phyloP scores from a whole-genome alignment of 2,888 invertebrate species.

The Drosophila quinaria region DNA sequence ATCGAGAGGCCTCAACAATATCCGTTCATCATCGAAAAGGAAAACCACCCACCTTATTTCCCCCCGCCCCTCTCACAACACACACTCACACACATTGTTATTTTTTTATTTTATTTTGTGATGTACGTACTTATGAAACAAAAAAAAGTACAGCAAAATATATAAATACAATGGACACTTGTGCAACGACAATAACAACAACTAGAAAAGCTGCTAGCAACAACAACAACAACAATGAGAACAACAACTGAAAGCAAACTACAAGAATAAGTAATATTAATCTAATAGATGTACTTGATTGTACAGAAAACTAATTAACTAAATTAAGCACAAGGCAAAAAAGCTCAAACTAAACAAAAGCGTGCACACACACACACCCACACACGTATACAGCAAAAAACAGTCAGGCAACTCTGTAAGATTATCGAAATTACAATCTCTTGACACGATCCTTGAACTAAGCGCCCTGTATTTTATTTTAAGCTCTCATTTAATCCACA shows the following conservation, averaged over 20 bases:
- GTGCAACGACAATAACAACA: constrained; percentile 29
- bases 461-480: constrained; percentile 19
- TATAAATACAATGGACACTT: constrained; percentile 39
- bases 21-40: constrained; percentile 7
- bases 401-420: constrained; percentile 42
- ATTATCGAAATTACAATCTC: constrained; percentile 16
- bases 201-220: constrained; percentile 27
- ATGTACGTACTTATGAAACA: constrained; percentile 15
- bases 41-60: background rate
- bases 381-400: constrained; percentile 31
- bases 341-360: background rate
- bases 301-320: constrained; percentile 55
- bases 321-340: constrained; percentile 43
- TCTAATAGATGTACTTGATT: constrained; percentile 69
- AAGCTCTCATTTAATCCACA: constrained; percentile 15
- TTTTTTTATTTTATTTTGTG: constrained; percentile 30
- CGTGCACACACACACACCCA: constrained; percentile 12
- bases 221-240: constrained; percentile 12
- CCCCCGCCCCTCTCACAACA: background rate
- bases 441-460: constrained; percentile 21
- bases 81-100: constrained; percentile 41
- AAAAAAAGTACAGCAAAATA: constrained; percentile 18
- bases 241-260: constrained; percentile 23
- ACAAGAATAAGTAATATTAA: constrained; percentile 49
- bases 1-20: constrained; percentile 8